Percentiles rank a stretch among this genome's conserved stretches.
These are phyloP conservation scores for Aplochiton taeniatus DNA, from an alignment of 2,797 vertebrate genomes.

Conservation along the genomic window DNA sequence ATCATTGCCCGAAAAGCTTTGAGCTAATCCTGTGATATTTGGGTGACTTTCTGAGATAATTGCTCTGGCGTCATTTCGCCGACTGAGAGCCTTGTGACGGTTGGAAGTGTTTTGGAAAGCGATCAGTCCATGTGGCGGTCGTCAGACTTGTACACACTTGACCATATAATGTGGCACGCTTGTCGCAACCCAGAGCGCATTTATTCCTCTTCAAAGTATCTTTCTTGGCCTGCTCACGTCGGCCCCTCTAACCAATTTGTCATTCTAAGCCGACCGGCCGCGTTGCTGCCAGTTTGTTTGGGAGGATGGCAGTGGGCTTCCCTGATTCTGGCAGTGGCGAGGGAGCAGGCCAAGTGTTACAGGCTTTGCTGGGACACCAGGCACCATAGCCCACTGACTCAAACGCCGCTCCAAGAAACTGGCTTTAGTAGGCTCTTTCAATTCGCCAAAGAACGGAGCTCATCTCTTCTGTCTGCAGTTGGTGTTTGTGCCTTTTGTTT, in stretches of 20 bases:
- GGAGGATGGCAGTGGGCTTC: slow-evolving; percentile 78
- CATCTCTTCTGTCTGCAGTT: slow-evolving; percentile 70
- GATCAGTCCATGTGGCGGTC: slow-evolving; percentile 62
- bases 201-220: slow-evolving; percentile 74
- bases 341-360: slow-evolving; percentile 82
- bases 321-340: slow-evolving; percentile 79
- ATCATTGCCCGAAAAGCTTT: slow-evolving; percentile 49
- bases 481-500: slow-evolving; percentile 41
- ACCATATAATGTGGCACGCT: slow-evolving; percentile 73
- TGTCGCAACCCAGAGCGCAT: slow-evolving; percentile 66
- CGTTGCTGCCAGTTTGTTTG: slow-evolving; percentile 69
- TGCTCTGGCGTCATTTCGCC: slow-evolving; percentile 67
- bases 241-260: slow-evolving; percentile 82
- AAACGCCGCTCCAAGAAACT: slow-evolving; percentile 73
- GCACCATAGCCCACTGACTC: slow-evolving; percentile 72
- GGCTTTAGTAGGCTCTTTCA: slow-evolving; percentile 73
- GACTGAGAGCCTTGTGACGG: slow-evolving; percentile 58
- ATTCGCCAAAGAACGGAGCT: slow-evolving; percentile 73
- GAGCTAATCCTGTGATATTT: slow-evolving; percentile 68
- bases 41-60: slow-evolving; percentile 72
- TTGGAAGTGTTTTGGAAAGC: slow-evolving; percentile 68
- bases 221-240: slow-evolving; percentile 75
- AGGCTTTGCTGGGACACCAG: slow-evolving; percentile 69
- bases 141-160: slow-evolving; percentile 65
- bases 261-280: slow-evolving; percentile 73